Base-by-base conservation (phyloP, 2,797 vertebrate species). In the Scolopax rusticola region DNA sequence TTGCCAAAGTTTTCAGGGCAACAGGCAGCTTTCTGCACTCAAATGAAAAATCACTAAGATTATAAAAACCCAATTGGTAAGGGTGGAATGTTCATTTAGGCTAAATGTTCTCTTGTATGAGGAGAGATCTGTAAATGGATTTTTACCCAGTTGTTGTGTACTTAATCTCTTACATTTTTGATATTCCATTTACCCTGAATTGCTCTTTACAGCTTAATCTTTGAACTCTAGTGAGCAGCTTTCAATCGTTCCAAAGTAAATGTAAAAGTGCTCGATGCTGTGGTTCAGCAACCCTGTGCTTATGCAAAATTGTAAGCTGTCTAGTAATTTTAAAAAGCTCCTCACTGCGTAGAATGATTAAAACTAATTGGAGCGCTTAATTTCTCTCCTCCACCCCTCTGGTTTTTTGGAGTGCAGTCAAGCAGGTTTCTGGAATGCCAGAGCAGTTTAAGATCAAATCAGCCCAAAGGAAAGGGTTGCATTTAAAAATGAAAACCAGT, bases 281-380 rank as follows among this genome's bases (percentile, higher is more conserved):
- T 89, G 89, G 89, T 80, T 96, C 95, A 92, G 33, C 90, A 93
- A 28, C 67, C 51, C 79, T 86, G 54, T 90, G 75, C 83, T 96
- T 95, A 95, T 95, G 90, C 85, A 93, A 95, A 95, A 96, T 84
- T 87, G 77, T 85, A 96, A 95, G 76, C 91, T 93, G 83, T 90
- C 91, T 94, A 93, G 90, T 96, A 95, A 96, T 94, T 88, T 93
- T 83, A 81, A 95, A 97, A 95, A 89, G 81, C 83, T 96, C 77
- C 86, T 97, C 73, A 36, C 85, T 96, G 94, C 0, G 3, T 88
- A 59, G 74, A 94, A 91, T 97, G 96, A 96, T 96, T 97, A 96
- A 96, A 97, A 97, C 95, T 97, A 97, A 97, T 97, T 97, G 96
- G 93, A 97, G 95, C 36, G 13, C 93, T 97, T 97, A 96, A 95